Evolutionary conservation across 2,888 invertebrate genomes (phyloP).

Genomic region (Brachylomia viminalis): DNA sequence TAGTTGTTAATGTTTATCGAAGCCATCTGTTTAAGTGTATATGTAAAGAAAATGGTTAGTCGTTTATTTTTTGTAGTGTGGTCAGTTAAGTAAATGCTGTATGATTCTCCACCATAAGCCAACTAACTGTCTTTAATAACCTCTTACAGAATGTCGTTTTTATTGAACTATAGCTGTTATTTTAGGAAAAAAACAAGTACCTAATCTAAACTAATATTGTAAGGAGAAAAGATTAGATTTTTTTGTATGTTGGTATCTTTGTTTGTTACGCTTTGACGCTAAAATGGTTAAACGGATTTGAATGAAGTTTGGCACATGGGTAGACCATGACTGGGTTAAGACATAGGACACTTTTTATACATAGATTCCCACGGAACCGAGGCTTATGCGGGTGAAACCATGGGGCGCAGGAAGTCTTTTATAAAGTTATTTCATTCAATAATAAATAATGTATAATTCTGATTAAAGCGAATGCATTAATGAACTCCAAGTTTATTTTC

Average conservation of each 20-base stretch:
- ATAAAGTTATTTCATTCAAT: not conserved
- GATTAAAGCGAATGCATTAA: not conserved
- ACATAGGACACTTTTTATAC: not conserved
- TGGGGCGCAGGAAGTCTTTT: not conserved
- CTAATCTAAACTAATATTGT: no score
- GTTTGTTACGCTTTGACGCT: no score
- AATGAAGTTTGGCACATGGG: no score
- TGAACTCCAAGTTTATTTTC: not conserved
- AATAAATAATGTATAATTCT: not conserved
- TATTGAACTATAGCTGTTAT: not conserved
- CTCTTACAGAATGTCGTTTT: not conserved
- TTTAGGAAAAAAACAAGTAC: not conserved
- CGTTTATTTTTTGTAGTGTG: not conserved
- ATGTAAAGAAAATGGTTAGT: conserved; percentile 8
- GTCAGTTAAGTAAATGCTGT: not conserved
- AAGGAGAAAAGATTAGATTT: no score
- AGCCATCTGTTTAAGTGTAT: conserved; percentile 6
- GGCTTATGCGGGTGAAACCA: not conserved
- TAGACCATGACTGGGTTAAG: not conserved
- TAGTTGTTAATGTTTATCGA: conserved; percentile 23
- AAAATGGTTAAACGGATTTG: no score
- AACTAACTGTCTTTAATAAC: not conserved
- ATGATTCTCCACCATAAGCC: not conserved
- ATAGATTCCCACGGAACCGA: not conserved
- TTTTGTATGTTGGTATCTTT: no score